Evolutionary conservation across 2,113 vertebrate species (phyloP), one percentile per base, ranked within the genome.

Genomic region (Chrysemys picta): DNA sequence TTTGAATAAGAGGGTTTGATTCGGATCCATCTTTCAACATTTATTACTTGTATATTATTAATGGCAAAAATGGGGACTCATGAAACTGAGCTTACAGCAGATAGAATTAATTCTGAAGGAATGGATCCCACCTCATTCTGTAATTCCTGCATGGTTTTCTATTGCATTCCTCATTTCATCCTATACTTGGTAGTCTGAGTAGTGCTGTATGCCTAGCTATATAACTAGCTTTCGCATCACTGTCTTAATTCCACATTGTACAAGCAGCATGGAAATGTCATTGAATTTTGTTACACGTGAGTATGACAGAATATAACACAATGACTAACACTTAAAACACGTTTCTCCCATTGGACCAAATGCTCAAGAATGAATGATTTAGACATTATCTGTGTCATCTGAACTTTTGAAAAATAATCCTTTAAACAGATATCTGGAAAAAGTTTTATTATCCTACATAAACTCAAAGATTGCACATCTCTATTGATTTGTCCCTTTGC

Each of bases 401-500:
- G 21, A 89, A 90, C 19, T 94, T 95, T 49, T 10, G 25, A 82
- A 35, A 96, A 96, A 82, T 52, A 93, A 79, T 79, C 53, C 50
- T 50, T 93, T 90, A 89, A 92, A 88, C 52, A 49, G 84, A 80
- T 31, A 52, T 53, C 89, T 96, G 52, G 31, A 75, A 62, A 3
- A 80, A 79, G 1, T 75, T 94, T 24, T 62, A 47, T 16, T 42
- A 22, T 84, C 89, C 90, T 53, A 87, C 29, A 88, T 59, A 88
- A 88, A 94, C 57, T 76, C 62, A 87, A 53, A 31, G 22, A n/a
- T 54, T 56, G 81, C 88, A 69, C 52, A 53, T 25, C 45, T 35
- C 81, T 52, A 82, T 8, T 54, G 83, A 86, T 96, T 84, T 94
- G 59, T 8, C n/a, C 14, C 85, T 89, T 49, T 91, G 47, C 80